Evolutionary conservation across 1,140 invertebrate species (phyloP), one percentile per base, ranked within the genome.

Genomic region (Hypothenemus hampei): DNA sequence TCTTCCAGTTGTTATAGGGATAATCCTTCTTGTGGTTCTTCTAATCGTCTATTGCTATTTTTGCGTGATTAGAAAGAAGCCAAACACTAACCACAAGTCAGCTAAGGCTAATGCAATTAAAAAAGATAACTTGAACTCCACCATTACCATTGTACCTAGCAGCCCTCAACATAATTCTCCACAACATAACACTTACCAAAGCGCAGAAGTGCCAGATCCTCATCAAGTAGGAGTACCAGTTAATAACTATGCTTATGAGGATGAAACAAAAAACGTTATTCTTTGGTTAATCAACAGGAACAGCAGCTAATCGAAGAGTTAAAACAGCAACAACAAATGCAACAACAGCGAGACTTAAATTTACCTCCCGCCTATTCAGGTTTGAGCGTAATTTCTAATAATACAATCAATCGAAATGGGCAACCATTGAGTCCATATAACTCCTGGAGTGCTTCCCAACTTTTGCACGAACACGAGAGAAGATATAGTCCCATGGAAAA

Each of bases 381-480:
- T 3, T 55, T 72, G 5, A 72, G 70, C 41, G 69, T 72, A 18
- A 72, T 72, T 43, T 72, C 69, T 19, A 72, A 66, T 54, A 67
- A 67, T 15, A 72, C 73, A 0, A 60, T 75, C 15, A 67, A 69
- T 16, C 54, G 72, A 33, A 65, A 69, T 43, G 73, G 72, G 6
- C 69, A 73, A 19, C 72, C 73, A 8, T 65, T 78, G 13, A 78
- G 74, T 51, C 77, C 77, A 3, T 77, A 75, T 58, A 77, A 79
- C 52, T 77, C 75, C 1, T 81, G 79, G 79, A 77, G 76, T 20
- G 79, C 79, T 3, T 78, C 75, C 7, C 77, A 81, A 64, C 64
- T 82, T 6, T 65, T 82, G 3, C 75, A 78, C 58, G 79, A 81
- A 63, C 80, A 82, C 55, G 79, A 82, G 62, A 70, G 76, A 20